Evolutionary conservation across 2,113 vertebrate genomes (phyloP), one percentile per base, ranked within the genome.

Genomic region (Piaya cayana): DNA sequence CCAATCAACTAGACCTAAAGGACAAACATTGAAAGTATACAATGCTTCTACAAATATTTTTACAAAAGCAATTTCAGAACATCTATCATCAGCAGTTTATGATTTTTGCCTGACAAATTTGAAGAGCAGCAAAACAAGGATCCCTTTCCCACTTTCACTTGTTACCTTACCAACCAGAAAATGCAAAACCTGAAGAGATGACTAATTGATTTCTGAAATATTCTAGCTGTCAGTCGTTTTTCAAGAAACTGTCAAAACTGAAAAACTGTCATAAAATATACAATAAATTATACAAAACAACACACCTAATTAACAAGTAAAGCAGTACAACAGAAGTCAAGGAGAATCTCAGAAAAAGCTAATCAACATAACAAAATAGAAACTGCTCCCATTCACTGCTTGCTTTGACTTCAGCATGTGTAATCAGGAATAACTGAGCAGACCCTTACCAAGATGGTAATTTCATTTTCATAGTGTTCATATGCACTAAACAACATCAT

Each of bases 161-260:
- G 80, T 80, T 81, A 58, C 60, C 77, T 92, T 81, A 86, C 53
- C 56, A 86, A 74, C 34, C 42, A 74, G 50, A 84, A 93, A 91
- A 95, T 29, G 17, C 12, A 88, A 93, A 86, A 39, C 62, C 30
- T 77, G 26, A 82, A 79, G 47, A 69, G 42, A n/a, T 63, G 37
- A 83, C 62, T 37, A 80, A 60, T 15, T 62, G 45, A 86, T 52
- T 94, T 88, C n/a, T 39, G 80, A 92, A 93, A 59, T 78, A 92
- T 36, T 83, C 29, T 74, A 80, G 16, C 43, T 70, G 62, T 52
- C 76, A 78, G 23, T 42, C 42, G 64, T 75, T 91, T 42, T 84
- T 59, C 64, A 88, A 90, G 52, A 42, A 94, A 88, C 50, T 36
- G 27, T 90, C 67, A 81, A 80, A 80, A 81, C 34, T 14, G 72